phyloP scores from a whole-genome alignment of 2,888 invertebrate species.

The Caenorhabditis sp. region DNA sequence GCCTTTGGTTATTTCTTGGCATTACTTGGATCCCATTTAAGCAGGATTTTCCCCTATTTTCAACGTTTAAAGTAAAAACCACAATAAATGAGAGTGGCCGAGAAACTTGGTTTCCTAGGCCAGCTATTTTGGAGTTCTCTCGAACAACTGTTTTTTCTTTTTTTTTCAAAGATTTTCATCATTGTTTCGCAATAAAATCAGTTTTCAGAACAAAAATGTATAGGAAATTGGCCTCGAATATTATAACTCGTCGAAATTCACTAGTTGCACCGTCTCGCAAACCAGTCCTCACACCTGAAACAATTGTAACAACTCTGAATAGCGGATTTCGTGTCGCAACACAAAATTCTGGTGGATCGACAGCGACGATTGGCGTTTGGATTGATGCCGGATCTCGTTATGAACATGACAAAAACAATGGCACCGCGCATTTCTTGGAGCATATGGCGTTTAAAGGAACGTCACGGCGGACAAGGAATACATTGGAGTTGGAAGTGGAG shows the following conservation, averaged over 20 bases:
- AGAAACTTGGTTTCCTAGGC: not conserved
- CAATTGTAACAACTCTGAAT: conserved; percentile 81
- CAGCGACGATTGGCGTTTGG: conserved; percentile 91
- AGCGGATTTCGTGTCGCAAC: conserved; percentile 93
- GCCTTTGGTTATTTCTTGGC: not conserved
- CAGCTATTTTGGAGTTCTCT: conserved; percentile 11
- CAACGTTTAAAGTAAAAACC: not conserved
- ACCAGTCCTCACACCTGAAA: conserved; percentile 79
- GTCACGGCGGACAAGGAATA: conserved; percentile 24
- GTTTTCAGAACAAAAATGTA: conserved; percentile 36
- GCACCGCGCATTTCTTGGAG: conserved; percentile 97
- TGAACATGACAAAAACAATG: conserved; percentile 91
- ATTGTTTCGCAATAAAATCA: conserved; percentile 6
- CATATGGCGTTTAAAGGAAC: conserved; percentile 93
- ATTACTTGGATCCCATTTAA: too few relatives aligned
- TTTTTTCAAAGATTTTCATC: not conserved
- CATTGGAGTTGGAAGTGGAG: conserved; percentile 88
- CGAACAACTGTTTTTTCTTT: conserved; percentile 3
- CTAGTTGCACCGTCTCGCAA: conserved; percentile 14
- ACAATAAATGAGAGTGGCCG: not conserved
- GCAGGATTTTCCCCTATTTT: too few relatives aligned
- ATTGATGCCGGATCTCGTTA: conserved; percentile 98
- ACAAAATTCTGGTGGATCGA: conserved; percentile 93
- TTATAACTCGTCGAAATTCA: conserved; percentile 17
- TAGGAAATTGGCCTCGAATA: conserved; percentile 26